A percentile compares a stretch with the other conserved stretches of the same genome.
These are phyloP conservation scores for Epirrita christyi DNA, from an alignment of 2,888 invertebrate genomes.

Conservation along the genomic window DNA sequence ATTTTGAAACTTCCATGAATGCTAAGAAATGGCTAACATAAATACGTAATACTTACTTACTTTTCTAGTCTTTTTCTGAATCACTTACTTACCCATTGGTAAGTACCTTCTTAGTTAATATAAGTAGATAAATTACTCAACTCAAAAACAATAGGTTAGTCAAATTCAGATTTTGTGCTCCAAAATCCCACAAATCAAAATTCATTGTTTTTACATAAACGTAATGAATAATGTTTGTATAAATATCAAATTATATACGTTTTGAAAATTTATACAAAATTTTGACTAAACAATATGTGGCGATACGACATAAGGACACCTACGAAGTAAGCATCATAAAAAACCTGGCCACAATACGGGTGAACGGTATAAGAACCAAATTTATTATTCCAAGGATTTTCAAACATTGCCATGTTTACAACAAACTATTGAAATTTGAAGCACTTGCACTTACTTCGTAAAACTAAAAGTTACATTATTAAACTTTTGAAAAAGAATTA, in stretches of 20 bases:
- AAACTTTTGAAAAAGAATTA: too few species aligned
- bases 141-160: too few species aligned
- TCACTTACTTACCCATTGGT: too few species aligned
- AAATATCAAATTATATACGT: constrained; percentile 11
- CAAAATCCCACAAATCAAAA: not conserved
- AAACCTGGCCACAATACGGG: constrained; percentile 30
- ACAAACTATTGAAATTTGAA: not conserved
- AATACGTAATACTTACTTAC: not conserved
- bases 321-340: constrained; percentile 49
- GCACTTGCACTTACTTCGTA: too few species aligned
- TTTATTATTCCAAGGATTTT: not conserved
- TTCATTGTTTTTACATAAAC: constrained; percentile 9
- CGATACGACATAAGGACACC: constrained; percentile 49
- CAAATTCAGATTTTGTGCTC: too few species aligned
- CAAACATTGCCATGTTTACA: not conserved
- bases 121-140: too few species aligned
- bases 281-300: constrained; percentile 47
- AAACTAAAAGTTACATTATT: too few species aligned
- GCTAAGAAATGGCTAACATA: constrained; percentile 3
- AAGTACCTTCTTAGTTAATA: too few species aligned
- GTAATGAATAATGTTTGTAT: constrained; percentile 9
- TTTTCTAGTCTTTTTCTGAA: too few species aligned
- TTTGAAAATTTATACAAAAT: constrained; percentile 45
- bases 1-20: constrained; percentile 10
- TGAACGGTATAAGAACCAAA: constrained; percentile 35